Conservation (phyloP, 1,140 invertebrate genomes). For the Chrysoperla carnea region DNA sequence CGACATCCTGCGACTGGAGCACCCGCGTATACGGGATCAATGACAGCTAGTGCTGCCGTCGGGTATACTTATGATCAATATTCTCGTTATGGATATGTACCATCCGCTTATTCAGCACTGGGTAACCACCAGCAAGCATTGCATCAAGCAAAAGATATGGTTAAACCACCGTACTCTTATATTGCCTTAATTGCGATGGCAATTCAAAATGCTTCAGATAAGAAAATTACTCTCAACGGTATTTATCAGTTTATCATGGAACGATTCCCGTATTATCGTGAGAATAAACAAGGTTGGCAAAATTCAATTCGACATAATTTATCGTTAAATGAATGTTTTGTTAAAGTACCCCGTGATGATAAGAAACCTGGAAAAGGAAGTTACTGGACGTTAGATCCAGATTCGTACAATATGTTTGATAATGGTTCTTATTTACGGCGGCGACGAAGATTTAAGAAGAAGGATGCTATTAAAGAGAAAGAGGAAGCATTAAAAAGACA, state of each 20-base stretch:
- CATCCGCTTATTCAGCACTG: conserved; percentile 25
- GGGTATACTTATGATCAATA: conserved; percentile 54
- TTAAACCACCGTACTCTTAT: conserved; percentile 96
- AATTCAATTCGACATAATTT: conserved; percentile 94
- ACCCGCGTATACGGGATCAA: conserved; percentile 18
- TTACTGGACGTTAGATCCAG: conserved; percentile 94
- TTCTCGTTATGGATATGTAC: conserved; percentile 48
- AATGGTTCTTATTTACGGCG: conserved; percentile 90
- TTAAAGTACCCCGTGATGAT: conserved; percentile 81
- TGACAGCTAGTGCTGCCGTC: conserved; percentile 26
- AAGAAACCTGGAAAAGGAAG: conserved; percentile 94
- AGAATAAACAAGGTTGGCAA: conserved; percentile 93
- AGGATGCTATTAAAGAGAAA: conserved; percentile 75
- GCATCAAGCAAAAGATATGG: conserved; percentile 60
- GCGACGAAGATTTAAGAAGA: conserved; percentile 88
- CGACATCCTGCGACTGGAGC: conserved; percentile 17
- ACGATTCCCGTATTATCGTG: conserved; percentile 91
- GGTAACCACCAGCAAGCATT: conserved; percentile 49
- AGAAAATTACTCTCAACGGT: conserved; percentile 90
- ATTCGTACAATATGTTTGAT: conserved; percentile 97
- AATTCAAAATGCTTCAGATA: conserved; percentile 82
- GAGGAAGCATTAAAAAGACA: conserved; percentile 71
- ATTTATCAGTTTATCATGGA: conserved; percentile 99
- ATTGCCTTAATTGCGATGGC: conserved; percentile 98
- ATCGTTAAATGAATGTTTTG: conserved; percentile 96